These are phyloP conservation scores for Poeciliopsis gracilis DNA, from an alignment of 2,797 vertebrate species.

Conservation along the genomic window DNA sequence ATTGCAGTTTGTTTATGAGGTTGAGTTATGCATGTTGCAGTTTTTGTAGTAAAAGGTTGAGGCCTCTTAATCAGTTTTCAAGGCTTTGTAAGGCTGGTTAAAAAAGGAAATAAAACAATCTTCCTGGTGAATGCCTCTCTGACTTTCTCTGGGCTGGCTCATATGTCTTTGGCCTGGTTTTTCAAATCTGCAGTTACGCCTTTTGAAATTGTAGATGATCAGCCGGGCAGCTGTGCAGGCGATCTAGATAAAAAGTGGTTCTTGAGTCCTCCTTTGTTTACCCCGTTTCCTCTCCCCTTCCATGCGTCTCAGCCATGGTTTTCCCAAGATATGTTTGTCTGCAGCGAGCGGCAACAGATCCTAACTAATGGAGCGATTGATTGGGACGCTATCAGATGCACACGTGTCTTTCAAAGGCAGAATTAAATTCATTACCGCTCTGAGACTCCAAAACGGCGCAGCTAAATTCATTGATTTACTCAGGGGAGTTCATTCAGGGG, in stretches of 20 bases:
- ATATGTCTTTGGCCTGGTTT: not conserved
- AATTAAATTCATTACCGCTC: constrained; percentile 26
- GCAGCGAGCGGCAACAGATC: constrained; percentile 21
- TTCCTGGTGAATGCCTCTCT: constrained; percentile 1
- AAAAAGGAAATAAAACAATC: not conserved
- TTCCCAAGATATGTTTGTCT: constrained; percentile 11
- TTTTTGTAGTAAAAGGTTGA: not conserved
- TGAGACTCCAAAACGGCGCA: constrained; percentile 18
- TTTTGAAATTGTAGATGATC: constrained; percentile 35
- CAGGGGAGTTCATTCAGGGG: not conserved
- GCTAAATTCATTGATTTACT: constrained; percentile 22
- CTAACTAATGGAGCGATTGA: constrained; percentile 43
- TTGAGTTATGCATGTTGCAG: not conserved
- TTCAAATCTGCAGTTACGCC: constrained; percentile 18
- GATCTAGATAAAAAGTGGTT: constrained; percentile 38
- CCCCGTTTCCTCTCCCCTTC: constrained; percentile 10
- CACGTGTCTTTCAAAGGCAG: constrained; percentile 38
- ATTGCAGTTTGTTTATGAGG: not conserved
- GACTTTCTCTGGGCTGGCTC: constrained; percentile 27
- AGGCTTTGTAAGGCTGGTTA: not conserved
- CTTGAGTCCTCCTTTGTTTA: constrained; percentile 7
- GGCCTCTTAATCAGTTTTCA: not conserved
- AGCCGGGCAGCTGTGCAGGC: constrained; percentile 15
- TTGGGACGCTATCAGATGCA: constrained; percentile 34
- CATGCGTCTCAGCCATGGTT: not conserved